Percentiles rank a stretch among this genome's conserved stretches.
These are phyloP conservation scores for Meloidogyne floridensis DNA, from an alignment of 1,140 invertebrate genomes.

Conservation along the genomic window DNA sequence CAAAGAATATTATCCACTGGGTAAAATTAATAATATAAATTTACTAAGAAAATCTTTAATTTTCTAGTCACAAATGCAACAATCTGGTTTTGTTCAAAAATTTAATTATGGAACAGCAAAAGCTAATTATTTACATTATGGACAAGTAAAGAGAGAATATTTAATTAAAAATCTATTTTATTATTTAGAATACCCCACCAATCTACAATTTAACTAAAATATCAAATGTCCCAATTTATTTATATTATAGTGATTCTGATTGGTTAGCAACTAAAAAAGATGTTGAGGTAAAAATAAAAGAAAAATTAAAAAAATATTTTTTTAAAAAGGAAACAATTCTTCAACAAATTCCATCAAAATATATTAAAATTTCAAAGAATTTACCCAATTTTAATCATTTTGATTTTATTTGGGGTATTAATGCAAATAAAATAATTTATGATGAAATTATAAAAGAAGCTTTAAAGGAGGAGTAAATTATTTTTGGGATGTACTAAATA, in stretches of 20 bases:
- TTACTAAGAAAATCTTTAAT: background rate
- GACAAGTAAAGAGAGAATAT: slow-evolving; percentile 31
- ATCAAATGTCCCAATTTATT: slow-evolving; percentile 42
- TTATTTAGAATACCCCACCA: slow-evolving; percentile 50
- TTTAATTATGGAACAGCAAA: slow-evolving; percentile 44
- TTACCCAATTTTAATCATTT: slow-evolving; percentile 57
- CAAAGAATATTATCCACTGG: slow-evolving; percentile 50
- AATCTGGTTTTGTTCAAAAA: slow-evolving; percentile 43
- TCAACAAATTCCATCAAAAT: slow-evolving; percentile 31
- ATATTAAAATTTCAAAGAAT: slow-evolving; percentile 39
- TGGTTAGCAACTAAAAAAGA: slow-evolving; percentile 57
- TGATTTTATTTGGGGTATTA: slow-evolving; percentile 57
- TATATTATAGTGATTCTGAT: slow-evolving; percentile 58
- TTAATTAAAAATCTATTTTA: slow-evolving; percentile 1
- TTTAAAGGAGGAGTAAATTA: background rate
- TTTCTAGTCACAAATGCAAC: slow-evolving; percentile 35
- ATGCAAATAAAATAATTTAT: slow-evolving; percentile 50
- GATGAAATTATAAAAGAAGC: slow-evolving; percentile 47
- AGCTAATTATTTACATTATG: slow-evolving; percentile 45
- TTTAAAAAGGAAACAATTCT: slow-evolving; percentile 45
- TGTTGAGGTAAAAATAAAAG: slow-evolving; percentile 35
- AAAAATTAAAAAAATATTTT: slow-evolving; percentile 1
- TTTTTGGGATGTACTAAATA: background rate
- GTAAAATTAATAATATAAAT: background rate
- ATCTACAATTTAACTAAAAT: slow-evolving; percentile 55